Evolutionary conservation across 2,888 invertebrate species (phyloP).

Genomic region (Zhuqinia jingwanae): DNA sequence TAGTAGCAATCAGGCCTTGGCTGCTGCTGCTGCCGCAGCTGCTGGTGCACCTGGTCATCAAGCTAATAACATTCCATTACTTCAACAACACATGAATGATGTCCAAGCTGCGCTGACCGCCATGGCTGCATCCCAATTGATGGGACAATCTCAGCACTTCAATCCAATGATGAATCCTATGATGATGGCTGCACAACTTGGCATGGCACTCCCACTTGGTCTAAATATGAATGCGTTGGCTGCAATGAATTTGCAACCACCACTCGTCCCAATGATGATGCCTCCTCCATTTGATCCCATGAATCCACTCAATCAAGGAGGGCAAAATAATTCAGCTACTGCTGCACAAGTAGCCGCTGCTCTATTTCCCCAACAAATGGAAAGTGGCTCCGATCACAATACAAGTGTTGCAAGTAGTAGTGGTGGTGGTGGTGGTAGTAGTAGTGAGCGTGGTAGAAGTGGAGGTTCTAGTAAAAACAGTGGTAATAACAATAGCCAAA

Average conservation of each 20-base stretch:
- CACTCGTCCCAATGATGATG: slow-evolving; percentile 93
- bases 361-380: slow-evolving; percentile 60
- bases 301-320: slow-evolving; percentile 78
- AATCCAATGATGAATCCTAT: slow-evolving; percentile 95
- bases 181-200: slow-evolving; percentile 83
- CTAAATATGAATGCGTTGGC: slow-evolving; percentile 91
- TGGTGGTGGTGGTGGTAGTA: slow-evolving; percentile 79
- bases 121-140: slow-evolving; percentile 88
- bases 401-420: slow-evolving; percentile 40
- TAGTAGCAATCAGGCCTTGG: slow-evolving; percentile 53
- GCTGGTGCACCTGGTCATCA: slow-evolving; percentile 70
- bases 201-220: slow-evolving; percentile 88
- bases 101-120: slow-evolving; percentile 92
- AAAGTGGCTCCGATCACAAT: slow-evolving; percentile 26
- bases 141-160: slow-evolving; percentile 82
- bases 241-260: slow-evolving; percentile 97
- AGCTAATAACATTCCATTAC: slow-evolving; percentile 81
- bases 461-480: slow-evolving; percentile 82
- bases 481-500: slow-evolving; percentile 82
- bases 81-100: slow-evolving; percentile 90
- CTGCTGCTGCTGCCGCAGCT: slow-evolving; percentile 72
- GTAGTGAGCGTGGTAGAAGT: background rate
- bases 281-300: slow-evolving; percentile 90
- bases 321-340: slow-evolving; percentile 47
- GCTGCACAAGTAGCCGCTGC: slow-evolving; percentile 51